Conservation (phyloP, 2,113 vertebrate species). For the Phycodurus eques region DNA sequence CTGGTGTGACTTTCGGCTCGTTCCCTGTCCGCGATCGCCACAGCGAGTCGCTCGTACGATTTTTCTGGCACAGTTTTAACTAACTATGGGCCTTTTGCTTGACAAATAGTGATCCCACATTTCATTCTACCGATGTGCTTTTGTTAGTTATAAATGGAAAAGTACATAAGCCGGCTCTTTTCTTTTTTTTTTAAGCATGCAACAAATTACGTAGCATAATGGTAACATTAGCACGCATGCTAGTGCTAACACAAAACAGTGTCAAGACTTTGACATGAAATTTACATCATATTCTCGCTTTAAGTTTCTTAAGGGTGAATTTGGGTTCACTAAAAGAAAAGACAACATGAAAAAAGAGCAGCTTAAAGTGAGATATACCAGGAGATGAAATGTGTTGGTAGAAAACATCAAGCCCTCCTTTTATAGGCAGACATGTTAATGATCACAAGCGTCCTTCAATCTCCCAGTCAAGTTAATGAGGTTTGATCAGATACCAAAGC, state of each 20-base stretch:
- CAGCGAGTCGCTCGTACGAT: too few species aligned
- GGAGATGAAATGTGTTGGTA: conserved; percentile 40
- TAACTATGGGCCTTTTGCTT: not conserved
- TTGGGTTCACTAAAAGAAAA: conserved; percentile 3
- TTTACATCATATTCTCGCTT: not conserved
- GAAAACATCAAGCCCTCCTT: conserved; percentile 30
- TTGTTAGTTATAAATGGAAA: not conserved
- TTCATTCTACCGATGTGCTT: not conserved
- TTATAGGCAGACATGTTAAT: conserved; percentile 47
- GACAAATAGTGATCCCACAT: not conserved
- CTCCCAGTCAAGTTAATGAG: conserved; percentile 42
- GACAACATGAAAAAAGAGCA: conserved; percentile 15
- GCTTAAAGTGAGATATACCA: conserved; percentile 27
- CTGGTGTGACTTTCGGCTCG: too few species aligned
- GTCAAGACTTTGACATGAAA: not conserved
- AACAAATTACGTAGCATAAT: not conserved
- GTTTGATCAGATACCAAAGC: conserved; percentile 53
- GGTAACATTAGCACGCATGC: not conserved
- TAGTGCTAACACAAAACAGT: not conserved
- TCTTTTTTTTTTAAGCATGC: not conserved
- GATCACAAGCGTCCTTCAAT: conserved; percentile 54
- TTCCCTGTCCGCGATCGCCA: too few species aligned
- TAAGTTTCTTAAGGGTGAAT: not conserved
- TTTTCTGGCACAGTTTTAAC: too few species aligned
- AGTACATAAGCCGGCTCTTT: not conserved